These are phyloP conservation scores for Caenorhabditis zanzibari DNA, from an alignment of 2,888 invertebrate species.

Conservation along the genomic window DNA sequence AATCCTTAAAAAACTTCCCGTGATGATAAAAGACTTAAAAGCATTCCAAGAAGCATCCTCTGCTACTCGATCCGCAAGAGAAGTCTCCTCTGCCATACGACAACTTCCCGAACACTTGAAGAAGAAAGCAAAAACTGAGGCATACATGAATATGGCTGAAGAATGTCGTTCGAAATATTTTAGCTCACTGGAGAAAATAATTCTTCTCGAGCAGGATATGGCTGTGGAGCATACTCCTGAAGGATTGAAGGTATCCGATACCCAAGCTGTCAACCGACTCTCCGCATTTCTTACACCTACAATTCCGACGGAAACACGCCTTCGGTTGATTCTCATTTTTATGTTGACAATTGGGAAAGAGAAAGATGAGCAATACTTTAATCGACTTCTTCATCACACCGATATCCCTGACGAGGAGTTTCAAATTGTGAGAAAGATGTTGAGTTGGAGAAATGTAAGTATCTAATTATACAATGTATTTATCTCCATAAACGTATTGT, in stretches of 20 bases:
- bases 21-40: slow-evolving; percentile 24
- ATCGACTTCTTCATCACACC: slow-evolving; percentile 30
- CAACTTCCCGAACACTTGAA: slow-evolving; percentile 37
- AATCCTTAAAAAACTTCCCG: slow-evolving; percentile 17
- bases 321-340: slow-evolving; percentile 57
- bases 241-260: slow-evolving; percentile 28
- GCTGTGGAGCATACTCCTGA: slow-evolving; percentile 47
- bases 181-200: slow-evolving; percentile 25
- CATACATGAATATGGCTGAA: slow-evolving; percentile 36
- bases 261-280: slow-evolving; percentile 15
- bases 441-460: slow-evolving; percentile 39
- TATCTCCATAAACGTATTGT: background rate
- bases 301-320: slow-evolving; percentile 23
- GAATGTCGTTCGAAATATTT: slow-evolving; percentile 27
- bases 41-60: background rate
- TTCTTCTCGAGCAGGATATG: slow-evolving; percentile 58
- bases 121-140: slow-evolving; percentile 17
- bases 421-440: slow-evolving; percentile 26
- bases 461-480: background rate
- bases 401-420: slow-evolving; percentile 33
- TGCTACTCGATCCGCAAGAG: slow-evolving; percentile 8
- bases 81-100: slow-evolving; percentile 4
- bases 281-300: slow-evolving; percentile 32
- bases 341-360: slow-evolving; percentile 51
- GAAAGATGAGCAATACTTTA: slow-evolving; percentile 48